Evolutionary conservation across 2,113 vertebrate genomes (phyloP).

Genomic region (Ploceus nigricollis): DNA sequence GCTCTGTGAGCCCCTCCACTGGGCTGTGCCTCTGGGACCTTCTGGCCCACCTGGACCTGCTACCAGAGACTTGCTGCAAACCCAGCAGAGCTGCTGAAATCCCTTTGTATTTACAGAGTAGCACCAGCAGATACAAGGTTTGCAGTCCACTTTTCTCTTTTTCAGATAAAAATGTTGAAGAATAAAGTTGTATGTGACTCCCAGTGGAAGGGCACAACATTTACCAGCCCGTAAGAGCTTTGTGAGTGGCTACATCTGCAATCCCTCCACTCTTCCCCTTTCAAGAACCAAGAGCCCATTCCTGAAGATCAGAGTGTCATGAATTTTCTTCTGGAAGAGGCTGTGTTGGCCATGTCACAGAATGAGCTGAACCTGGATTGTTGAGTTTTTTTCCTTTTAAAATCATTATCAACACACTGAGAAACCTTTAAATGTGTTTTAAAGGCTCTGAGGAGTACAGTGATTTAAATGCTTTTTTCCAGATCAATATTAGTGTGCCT

Average conservation of each 20-base stretch:
- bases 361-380: background rate
- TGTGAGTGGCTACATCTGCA: background rate
- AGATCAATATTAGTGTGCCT: background rate
- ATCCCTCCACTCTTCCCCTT: background rate
- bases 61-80: background rate
- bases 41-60: background rate
- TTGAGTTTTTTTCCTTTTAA: background rate
- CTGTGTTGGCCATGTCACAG: background rate
- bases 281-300: background rate
- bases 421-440: background rate
- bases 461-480: background rate
- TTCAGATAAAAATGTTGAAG: background rate
- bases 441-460: background rate
- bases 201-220: rapidly evolving
- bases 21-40: rapidly evolving
- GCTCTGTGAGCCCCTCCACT: rapidly evolving
- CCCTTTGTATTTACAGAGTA: background rate
- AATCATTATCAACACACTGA: background rate
- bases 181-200: background rate
- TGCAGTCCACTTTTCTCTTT: background rate
- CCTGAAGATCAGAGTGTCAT: background rate
- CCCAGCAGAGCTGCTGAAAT: background rate
- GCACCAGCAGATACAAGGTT: background rate
- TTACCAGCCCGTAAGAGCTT: background rate
- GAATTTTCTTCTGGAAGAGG: background rate